Evolutionary conservation across 2,888 invertebrate genomes (phyloP), one percentile per base, ranked within the genome.

Genomic region (Acrocera orbiculus): DNA sequence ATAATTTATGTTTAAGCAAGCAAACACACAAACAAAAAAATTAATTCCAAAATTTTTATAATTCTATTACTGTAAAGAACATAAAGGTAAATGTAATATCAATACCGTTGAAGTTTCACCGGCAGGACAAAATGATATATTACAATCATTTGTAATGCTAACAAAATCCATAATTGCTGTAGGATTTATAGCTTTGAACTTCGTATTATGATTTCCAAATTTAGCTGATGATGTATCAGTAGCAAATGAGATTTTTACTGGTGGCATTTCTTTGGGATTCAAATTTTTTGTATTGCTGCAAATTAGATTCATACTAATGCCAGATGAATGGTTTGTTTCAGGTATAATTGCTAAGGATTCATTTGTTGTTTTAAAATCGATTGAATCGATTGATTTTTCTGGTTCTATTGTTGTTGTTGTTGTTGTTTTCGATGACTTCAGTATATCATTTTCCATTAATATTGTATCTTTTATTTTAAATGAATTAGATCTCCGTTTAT

Each of bases 31-130:
- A n/a, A n/a, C n/a, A n/a, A n/a, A n/a, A n/a, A n/a, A n/a, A n/a
- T n/a, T n/a, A n/a, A n/a, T n/a, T n/a, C n/a, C n/a, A n/a, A n/a
- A n/a, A n/a, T n/a, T n/a, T n/a, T n/a, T n/a, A n/a, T n/a, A n/a
- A n/a, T n/a, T n/a, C n/a, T n/a, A n/a, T n/a, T n/a, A n/a, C n/a
- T n/a, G n/a, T n/a, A n/a, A n/a, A n/a, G n/a, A n/a, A n/a, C n/a
- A 28, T 28, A 22, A 30, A 35, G 25, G 16, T 16, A 34, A 26
- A 28, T 27, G 14, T 30, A 24, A 19, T 23, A 65, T 65, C 65
- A 66, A 64, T 68, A 69, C 69, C 69, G 66, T 66, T 56, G 63
- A 63, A 42, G 42, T 42, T 42, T 46, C 46, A 40, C 38, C 43
- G 41, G 38, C 41, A 37, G 40, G 43, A 34, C 46, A 44, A 41